Evolutionary conservation across 1,140 invertebrate species (phyloP), one percentile per base, ranked within the genome.

Genomic region (Nixonia krombeini): DNA sequence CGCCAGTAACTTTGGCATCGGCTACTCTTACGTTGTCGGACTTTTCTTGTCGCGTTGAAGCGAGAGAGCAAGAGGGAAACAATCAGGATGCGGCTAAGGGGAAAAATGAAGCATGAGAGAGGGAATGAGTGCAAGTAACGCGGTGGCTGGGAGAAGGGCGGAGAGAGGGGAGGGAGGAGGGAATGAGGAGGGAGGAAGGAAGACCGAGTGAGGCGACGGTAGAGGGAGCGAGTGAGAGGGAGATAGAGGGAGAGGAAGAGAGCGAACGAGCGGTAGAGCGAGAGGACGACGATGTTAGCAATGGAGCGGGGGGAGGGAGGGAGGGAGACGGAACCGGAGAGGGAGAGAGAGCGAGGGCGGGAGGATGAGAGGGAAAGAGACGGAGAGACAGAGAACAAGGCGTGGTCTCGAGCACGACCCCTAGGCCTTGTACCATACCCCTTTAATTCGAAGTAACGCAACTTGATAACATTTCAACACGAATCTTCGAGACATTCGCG

Each of bases 391-490:
- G 64, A 50, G 61, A 69, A 69, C 62, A 59, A 70, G 73, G 73
- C 73, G 73, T 72, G 73, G 73, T 71, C 62, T 75, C 69, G 58
- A 62, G 53, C 57, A 65, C 69, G 68, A 72, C 73, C 73, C 73
- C 66, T 70, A 65, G 59, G 72, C 68, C 68, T 69, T 71, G 64
- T 52, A 66, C 61, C 63, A 66, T 61, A 73, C 59, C 72, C 70
- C 73, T 72, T 75, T 75, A 64, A 72, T 70, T 68, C 56, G 47
- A 59, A 59, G 56, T 59, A 61, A 64, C 55, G 59, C 56, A 40
- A 57, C 66, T 69, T 58, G 50, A 69, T 69, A 69, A 59, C 58
- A 29, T 38, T 47, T 25, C 40, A 45, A 29, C 18, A 38, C 12
- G 45, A 58, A 44, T 55, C 28, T 10, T 38, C 9, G 47, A 62